Conservation (phyloP, 2,113 vertebrate genomes). For the chimpanzee (Pan troglodytes) region DNA sequence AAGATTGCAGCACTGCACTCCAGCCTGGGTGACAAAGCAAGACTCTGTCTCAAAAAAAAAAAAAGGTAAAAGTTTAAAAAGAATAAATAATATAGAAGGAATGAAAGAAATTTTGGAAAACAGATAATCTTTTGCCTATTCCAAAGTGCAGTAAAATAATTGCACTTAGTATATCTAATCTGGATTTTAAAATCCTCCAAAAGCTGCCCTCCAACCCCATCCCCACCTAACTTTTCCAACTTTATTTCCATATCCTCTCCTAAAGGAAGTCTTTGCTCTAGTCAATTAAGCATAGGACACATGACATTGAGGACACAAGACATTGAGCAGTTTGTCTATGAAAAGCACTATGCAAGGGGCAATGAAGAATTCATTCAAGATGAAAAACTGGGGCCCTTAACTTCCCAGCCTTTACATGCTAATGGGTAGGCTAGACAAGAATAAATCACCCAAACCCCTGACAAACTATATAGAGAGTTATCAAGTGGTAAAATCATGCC, state of each 20-base stretch:
- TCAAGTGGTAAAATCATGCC: background rate
- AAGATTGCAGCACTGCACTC: too few species aligned
- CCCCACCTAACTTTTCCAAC: background rate
- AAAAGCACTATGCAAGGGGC: background rate
- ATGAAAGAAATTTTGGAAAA: constrained; percentile 29
- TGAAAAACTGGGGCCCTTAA: background rate
- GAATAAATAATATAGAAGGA: background rate
- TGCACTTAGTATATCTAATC: background rate
- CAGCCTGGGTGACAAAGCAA: too few species aligned
- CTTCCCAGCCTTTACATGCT: background rate
- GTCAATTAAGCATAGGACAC: background rate
- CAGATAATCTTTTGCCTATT: background rate
- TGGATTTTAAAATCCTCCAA: background rate
- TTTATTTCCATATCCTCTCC: background rate
- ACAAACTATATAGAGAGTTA: background rate
- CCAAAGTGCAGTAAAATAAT: background rate
- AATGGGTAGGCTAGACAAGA: background rate
- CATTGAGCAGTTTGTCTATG: background rate
- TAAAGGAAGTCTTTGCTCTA: background rate
- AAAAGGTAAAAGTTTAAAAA: background rate
- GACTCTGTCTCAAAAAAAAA: too few species aligned
- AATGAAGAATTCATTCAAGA: background rate
- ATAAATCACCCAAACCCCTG: background rate
- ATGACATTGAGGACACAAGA: background rate
- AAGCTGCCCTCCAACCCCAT: background rate